Base-by-base conservation (phyloP, 2,113 vertebrate genomes). In the Strix aluco region DNA sequence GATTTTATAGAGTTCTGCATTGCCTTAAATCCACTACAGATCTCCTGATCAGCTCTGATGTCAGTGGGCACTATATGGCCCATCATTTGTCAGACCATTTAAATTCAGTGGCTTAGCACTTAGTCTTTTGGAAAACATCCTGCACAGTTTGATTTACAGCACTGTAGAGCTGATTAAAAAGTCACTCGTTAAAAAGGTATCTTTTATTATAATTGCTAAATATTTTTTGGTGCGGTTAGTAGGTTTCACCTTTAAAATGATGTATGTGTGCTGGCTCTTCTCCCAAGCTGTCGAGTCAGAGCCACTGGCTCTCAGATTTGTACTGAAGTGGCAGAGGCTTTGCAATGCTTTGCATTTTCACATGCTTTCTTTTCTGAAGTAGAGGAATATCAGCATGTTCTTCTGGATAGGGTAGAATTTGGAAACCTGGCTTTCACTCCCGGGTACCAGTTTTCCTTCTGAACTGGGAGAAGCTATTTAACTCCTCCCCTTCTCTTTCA, bases 161-260 rank as follows among this genome's bases (percentile, higher is more conserved):
- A 0, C 72, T 20, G 89, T 32, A 55, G 84, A 77, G 84, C 92
- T 97, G 96, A 97, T 97, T 95, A 95, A 97, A 94, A 96, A 92
- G 86, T 80, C 95, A 73, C 94, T 97, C 84, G 3, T 97, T 97
- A 96, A 91, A 95, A 95, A 90, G 81, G 81, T 51, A 96, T 97
- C 79, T 95, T 97, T 97, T 97, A 95, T 73, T 58, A 65, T 95
- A 96, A 97, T 95, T 92, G 95, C 95, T 92, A 87, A 97, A 92
- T 96, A 92, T 96, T 97, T 97, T 96, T 91, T 59, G 84, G 95
- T 77, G 89, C 66, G 86, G 94, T 96, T 92, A 59, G 91, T 47
- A 75, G 46, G 54, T 51, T 72, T 91, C 95, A 95, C 94, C 95
- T 97, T 58, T 55, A 5, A 19, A 55, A 44, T 88, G 95, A 96